A percentile compares a stretch with the other conserved stretches of the same genome.
Conservation (phyloP, 2,113 vertebrate genomes). For the Embiotoca jacksoni region DNA sequence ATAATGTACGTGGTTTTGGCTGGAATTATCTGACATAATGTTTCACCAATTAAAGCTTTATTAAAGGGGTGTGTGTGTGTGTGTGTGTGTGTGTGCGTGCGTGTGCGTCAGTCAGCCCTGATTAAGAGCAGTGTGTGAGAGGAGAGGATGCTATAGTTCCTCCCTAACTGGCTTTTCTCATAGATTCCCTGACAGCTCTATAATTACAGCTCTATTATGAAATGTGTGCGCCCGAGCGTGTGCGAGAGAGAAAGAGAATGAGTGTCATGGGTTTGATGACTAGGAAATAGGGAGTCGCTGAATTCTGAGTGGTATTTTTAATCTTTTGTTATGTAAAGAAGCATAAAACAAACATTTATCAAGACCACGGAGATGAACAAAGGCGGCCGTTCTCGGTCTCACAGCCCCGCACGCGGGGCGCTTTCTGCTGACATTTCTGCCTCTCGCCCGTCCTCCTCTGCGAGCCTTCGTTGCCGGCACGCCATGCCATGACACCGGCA, state of each 20-base stretch:
- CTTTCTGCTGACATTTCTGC: slow-evolving; percentile 23
- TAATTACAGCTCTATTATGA: slow-evolving; percentile 78
- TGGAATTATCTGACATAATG: slow-evolving; percentile 5
- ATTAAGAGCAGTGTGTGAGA: slow-evolving; percentile 59
- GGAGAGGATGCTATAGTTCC: slow-evolving; percentile 55
- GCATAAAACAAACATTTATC: slow-evolving; percentile 73
- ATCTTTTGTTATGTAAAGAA: slow-evolving; percentile 74
- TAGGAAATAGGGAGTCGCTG: slow-evolving; percentile 53
- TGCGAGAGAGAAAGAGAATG: slow-evolving; percentile 33
- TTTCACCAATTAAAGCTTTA: slow-evolving; percentile 29
- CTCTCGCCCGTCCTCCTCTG: background rate
- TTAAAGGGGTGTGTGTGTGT: slow-evolving; percentile 1
- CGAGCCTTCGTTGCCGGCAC: background rate
- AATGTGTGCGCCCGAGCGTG: slow-evolving; percentile 21
- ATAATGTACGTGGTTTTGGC: background rate
- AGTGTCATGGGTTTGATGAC: slow-evolving; percentile 68
- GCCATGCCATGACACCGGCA: slow-evolving; percentile 19
- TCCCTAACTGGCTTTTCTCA: slow-evolving; percentile 64
- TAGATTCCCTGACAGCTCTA: slow-evolving; percentile 70
- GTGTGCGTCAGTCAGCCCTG: slow-evolving; percentile 45
- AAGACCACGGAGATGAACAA: slow-evolving; percentile 54
- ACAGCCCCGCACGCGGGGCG: background rate
- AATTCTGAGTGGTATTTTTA: slow-evolving; percentile 69
- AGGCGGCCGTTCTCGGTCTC: slow-evolving; percentile 34
- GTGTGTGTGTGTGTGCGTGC: slow-evolving; percentile 22